Conservation (phyloP, 2,888 invertebrate genomes). For the Furcula furcula region DNA sequence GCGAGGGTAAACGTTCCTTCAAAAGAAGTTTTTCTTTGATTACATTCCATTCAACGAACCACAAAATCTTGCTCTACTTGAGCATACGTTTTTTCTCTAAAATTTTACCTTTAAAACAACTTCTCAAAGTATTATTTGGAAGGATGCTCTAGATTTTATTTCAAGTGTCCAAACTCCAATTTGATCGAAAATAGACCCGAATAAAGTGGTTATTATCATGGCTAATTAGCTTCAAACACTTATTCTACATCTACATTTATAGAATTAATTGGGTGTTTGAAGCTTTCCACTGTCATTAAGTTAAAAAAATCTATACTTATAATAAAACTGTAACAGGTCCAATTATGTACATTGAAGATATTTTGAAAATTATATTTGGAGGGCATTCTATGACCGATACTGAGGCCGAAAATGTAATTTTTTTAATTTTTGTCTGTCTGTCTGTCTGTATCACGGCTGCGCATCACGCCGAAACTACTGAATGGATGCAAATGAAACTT, state of each 20-base stretch:
- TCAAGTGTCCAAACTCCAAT: conserved; percentile 5
- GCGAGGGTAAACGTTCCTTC: not conserved
- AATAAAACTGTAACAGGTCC: too few species aligned
- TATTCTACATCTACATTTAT: not conserved
- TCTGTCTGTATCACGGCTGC: too few species aligned
- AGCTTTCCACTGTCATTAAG: too few species aligned
- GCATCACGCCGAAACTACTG: too few species aligned
- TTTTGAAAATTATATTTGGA: too few species aligned
- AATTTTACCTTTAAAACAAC: not conserved
- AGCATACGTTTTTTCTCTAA: not conserved
- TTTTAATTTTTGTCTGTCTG: too few species aligned
- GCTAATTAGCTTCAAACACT: not conserved
- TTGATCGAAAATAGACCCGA: not conserved
- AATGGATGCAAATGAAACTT: too few species aligned
- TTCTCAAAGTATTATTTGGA: not conserved
- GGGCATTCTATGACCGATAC: too few species aligned
- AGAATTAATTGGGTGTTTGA: not conserved
- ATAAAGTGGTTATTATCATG: not conserved
- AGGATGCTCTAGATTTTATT: conserved; percentile 6
- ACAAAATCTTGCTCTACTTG: not conserved
- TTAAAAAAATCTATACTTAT: too few species aligned
- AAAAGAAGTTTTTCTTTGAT: not conserved
- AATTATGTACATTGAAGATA: too few species aligned
- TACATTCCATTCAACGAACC: not conserved
- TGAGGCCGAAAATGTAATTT: too few species aligned